phyloP scores from a whole-genome alignment of 2,888 invertebrate species.

The Synergus itoensis region DNA sequence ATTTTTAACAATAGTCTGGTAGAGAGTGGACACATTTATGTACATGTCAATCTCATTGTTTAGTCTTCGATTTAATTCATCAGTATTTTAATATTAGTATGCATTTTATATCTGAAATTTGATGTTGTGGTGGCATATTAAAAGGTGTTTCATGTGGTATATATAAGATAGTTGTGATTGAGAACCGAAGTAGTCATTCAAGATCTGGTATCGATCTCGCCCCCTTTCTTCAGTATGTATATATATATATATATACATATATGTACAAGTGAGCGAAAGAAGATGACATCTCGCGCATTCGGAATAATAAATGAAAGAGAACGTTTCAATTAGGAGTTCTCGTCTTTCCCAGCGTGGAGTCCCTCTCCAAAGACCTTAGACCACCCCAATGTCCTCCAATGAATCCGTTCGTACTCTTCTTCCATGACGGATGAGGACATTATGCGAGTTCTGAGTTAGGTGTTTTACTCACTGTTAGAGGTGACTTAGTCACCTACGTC shows the following conservation, averaged over 20 bases:
- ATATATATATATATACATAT: no score
- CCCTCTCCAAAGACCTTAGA: slow-evolving; percentile 38
- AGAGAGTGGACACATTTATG: background rate
- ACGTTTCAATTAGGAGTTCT: slow-evolving; percentile 75
- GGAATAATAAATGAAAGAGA: slow-evolving; percentile 73
- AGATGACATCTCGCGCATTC: slow-evolving; percentile 68
- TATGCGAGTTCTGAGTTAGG: slow-evolving; percentile 66
- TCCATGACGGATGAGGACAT: slow-evolving; percentile 70
- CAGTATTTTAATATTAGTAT: background rate
- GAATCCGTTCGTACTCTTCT: slow-evolving; percentile 34
- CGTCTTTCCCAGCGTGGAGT: slow-evolving; percentile 72
- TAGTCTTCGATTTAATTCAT: background rate
- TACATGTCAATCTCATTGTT: background rate
- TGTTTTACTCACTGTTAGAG: slow-evolving; percentile 61
- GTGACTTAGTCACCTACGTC: slow-evolving; percentile 58
- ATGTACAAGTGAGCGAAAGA: slow-evolving; percentile 42
- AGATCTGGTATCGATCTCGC: slow-evolving; percentile 20
- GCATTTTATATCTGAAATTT: background rate
- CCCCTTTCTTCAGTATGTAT: background rate
- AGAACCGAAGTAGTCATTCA: slow-evolving; percentile 2
- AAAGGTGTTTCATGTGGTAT: background rate
- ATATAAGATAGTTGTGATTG: background rate
- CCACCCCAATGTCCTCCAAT: slow-evolving; percentile 42
- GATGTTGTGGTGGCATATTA: background rate
- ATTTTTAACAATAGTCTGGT: slow-evolving; percentile 18